phyloP scores from a whole-genome alignment of 64 coral and sea anemone genomes.

The Actinia tenebrosa region DNA sequence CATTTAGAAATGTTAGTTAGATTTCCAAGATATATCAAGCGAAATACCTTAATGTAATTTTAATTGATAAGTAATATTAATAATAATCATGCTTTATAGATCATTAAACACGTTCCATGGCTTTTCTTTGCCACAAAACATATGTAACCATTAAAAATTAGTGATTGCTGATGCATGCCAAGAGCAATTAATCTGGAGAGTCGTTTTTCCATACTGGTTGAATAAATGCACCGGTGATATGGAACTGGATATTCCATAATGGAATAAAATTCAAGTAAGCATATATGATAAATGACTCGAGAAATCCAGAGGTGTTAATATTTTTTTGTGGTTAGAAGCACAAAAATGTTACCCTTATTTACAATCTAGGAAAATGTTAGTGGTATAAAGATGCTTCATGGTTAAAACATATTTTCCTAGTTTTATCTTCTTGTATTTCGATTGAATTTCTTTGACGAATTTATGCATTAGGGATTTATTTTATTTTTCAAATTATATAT shows the following conservation, averaged over 20 bases:
- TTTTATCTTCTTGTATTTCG: too few species aligned
- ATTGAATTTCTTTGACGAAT: too few species aligned
- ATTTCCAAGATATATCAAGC: neutral
- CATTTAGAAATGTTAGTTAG: neutral
- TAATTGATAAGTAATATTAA: neutral
- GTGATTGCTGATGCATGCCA: neutral
- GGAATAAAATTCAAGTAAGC: neutral
- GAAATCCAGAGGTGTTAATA: too few species aligned
- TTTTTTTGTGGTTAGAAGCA: too few species aligned
- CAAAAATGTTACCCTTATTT: too few species aligned
- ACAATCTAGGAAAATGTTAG: too few species aligned
- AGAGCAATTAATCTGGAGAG: neutral
- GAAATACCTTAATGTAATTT: neutral
- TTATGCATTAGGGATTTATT: too few species aligned
- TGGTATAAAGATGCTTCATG: too few species aligned
- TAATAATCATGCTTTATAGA: neutral
- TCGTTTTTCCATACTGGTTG: neutral
- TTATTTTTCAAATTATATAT: too few species aligned
- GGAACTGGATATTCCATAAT: neutral
- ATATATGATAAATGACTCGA: too few species aligned
- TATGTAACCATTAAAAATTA: neutral
- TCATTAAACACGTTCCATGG: neutral
- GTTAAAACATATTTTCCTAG: too few species aligned
- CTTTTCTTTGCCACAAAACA: neutral
- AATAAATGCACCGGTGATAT: neutral